Evolutionary conservation across 2,888 invertebrate genomes (phyloP).

Genomic region (Polydrusus pterygomalis): DNA sequence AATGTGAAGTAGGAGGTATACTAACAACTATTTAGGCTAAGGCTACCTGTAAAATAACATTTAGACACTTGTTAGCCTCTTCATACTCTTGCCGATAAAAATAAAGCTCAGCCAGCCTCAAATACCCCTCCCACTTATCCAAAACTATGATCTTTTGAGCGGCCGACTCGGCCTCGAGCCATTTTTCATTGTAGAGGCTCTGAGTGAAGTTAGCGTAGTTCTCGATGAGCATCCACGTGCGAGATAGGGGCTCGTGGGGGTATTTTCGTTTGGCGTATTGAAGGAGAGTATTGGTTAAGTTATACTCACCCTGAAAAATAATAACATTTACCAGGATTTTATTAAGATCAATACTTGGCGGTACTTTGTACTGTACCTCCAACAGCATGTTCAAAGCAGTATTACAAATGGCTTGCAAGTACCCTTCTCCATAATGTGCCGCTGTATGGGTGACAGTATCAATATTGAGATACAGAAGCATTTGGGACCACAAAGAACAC

Average conservation of each 20-base stretch:
- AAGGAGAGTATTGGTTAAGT: constrained; percentile 76
- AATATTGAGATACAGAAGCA: constrained; percentile 85
- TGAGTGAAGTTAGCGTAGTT: constrained; percentile 72
- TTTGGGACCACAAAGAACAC: constrained; percentile 86
- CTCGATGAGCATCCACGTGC: constrained; percentile 82
- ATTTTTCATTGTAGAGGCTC: constrained; percentile 75
- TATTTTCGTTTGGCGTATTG: constrained; percentile 78
- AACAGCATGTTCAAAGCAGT: constrained; percentile 70
- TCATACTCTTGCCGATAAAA: constrained; percentile 74
- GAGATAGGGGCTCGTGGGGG: constrained; percentile 77
- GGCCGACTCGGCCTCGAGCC: constrained; percentile 81
- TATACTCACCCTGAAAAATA: constrained; percentile 74
- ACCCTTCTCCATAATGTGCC: constrained; percentile 79
- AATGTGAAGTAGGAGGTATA: too few relatives aligned
- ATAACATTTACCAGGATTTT: not conserved
- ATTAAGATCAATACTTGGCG: too few relatives aligned
- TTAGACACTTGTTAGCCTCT: constrained; percentile 70
- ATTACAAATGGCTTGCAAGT: constrained; percentile 82
- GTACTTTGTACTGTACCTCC: constrained; percentile 29
- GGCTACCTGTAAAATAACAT: constrained; percentile 69
- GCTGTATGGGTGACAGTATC: constrained; percentile 68
- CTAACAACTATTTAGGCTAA: too few relatives aligned
- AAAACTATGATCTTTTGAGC: constrained; percentile 81
- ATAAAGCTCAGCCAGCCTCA: constrained; percentile 76
- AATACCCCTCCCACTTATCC: constrained; percentile 80